These are phyloP conservation scores for Athene cunicularia DNA, from an alignment of 2,113 vertebrate species.

Conservation along the genomic window DNA sequence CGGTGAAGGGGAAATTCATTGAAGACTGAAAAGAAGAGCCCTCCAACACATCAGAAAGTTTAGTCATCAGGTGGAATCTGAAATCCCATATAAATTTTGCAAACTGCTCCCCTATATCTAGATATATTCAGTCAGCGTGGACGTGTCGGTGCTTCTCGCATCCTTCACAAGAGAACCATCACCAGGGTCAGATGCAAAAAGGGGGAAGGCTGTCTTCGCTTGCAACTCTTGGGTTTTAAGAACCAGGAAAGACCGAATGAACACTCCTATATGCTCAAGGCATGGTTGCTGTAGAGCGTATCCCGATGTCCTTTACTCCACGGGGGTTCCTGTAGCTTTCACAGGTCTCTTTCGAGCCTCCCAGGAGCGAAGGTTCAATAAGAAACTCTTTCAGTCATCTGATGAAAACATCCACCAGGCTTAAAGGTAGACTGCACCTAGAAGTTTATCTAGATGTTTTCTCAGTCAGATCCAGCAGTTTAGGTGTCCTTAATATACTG, in stretches of 20 bases:
- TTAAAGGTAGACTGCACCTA: background rate
- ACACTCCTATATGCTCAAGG: accelerated
- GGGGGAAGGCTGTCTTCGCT: background rate
- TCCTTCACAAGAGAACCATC: background rate
- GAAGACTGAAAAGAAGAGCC: background rate
- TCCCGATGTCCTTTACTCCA: background rate
- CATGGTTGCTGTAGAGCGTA: background rate
- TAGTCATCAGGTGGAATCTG: background rate
- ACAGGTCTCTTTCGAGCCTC: background rate
- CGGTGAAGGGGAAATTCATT: background rate
- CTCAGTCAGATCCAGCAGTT: background rate
- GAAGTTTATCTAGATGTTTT: background rate
- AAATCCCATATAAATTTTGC: background rate
- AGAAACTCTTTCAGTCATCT: background rate
- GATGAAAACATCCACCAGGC: background rate
- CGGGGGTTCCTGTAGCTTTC: accelerated
- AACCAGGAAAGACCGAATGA: background rate
- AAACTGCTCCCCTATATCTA: background rate
- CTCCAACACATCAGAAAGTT: background rate
- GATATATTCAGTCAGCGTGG: background rate
- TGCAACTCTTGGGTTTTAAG: background rate
- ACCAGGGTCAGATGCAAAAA: background rate
- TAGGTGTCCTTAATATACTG: background rate
- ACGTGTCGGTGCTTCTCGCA: background rate
- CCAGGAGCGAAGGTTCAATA: background rate